Evolutionary conservation across 2,888 invertebrate species (phyloP).

Genomic region (Cryptocephalus moraei): DNA sequence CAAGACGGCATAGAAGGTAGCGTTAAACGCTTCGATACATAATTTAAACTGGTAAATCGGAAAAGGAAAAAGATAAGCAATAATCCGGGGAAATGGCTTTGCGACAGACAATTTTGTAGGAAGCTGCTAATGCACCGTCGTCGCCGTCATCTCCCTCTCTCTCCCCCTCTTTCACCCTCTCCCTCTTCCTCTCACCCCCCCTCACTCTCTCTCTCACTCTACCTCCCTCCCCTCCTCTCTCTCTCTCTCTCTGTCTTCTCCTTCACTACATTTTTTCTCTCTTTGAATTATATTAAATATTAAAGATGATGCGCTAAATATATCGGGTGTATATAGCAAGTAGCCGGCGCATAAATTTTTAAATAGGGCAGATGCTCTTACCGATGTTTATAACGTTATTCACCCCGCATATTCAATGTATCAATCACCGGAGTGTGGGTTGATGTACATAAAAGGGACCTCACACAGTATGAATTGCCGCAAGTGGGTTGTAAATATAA

Average conservation of each 20-base stretch:
- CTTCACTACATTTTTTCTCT: not conserved
- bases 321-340: not conserved
- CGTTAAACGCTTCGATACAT: slow-evolving; percentile 6
- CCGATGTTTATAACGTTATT: slow-evolving; percentile 26
- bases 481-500: not conserved
- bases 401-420: slow-evolving; percentile 24
- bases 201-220: not conserved
- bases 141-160: not conserved
- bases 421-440: slow-evolving; percentile 19
- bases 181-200: not conserved
- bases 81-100: slow-evolving; percentile 11
- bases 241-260: not conserved
- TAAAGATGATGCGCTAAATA: not conserved
- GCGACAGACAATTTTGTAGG: slow-evolving; percentile 9
- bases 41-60: slow-evolving; percentile 8
- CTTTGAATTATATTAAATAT: not conserved
- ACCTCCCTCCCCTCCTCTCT: not conserved
- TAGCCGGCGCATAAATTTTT: slow-evolving; percentile 10
- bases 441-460: not conserved
- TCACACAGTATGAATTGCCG: not conserved
- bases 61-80: slow-evolving; percentile 7
- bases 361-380: slow-evolving; percentile 4
- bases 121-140: slow-evolving; percentile 2
- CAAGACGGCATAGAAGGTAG: not conserved
- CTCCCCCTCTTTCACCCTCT: not conserved